Base-by-base conservation (phyloP, 1,140 invertebrate species). In the Pseudachorutes palmiensis region DNA sequence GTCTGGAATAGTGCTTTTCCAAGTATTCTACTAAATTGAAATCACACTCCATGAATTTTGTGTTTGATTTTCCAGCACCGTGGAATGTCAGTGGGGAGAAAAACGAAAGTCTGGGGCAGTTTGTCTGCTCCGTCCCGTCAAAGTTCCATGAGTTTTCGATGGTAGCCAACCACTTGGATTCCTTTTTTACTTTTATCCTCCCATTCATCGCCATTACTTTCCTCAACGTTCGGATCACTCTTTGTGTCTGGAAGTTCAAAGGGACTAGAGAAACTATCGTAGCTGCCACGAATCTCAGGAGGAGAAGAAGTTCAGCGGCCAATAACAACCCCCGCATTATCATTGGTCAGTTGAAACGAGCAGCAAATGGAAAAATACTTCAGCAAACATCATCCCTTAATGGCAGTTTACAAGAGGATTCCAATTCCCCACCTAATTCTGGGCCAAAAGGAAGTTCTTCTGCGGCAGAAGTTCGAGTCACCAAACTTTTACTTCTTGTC, bases 401-500 rank as follows among this genome's bases (percentile, higher is more conserved):
- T n/a, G n/a, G n/a, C n/a, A n/a, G n/a, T n/a, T n/a, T n/a, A n/a
- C n/a, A n/a, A n/a, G n/a, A n/a, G n/a, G n/a, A n/a, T n/a, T n/a
- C n/a, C n/a, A n/a, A n/a, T n/a, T n/a, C 30, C 9, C 30, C 49
- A 45, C 36, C 14, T 48, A n/a, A n/a, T n/a, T n/a, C n/a, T n/a
- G n/a, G n/a, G n/a, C n/a, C n/a, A n/a, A n/a, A n/a, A n/a, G n/a
- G n/a, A n/a, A n/a, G n/a, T n/a, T n/a, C 33, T 60, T n/a, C 57
- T 2, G 31, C 32, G 1, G 62, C 67, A 1, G 67, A 69, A 61
- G 29, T 66, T 3, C 51, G 67, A 2, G 67, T 91, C n/a, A 92
- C 88, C 1, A 86, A 88, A 76, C 91, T 91, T 86, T 80, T 92
- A 9, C 80, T 92, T 0, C 79, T 91, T 29, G 88, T 91, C 3